A percentile compares a stretch with the other conserved stretches of the same genome.
Evolutionary conservation across 2,888 invertebrate genomes (phyloP).

Genomic region (Celastrina argiolus): DNA sequence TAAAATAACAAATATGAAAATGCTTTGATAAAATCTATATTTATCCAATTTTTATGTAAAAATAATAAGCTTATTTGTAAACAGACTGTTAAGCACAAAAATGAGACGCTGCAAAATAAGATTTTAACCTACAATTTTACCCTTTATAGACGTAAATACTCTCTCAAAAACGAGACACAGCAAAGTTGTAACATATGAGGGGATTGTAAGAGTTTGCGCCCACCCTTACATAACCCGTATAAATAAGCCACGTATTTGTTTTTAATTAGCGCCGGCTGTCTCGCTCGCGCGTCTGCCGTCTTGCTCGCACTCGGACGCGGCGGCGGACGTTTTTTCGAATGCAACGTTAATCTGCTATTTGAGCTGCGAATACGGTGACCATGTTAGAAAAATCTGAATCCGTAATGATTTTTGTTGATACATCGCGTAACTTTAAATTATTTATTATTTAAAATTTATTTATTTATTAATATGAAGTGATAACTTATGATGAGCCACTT

Average conservation of each 20-base stretch:
- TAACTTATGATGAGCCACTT: too few species aligned
- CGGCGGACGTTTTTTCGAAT: conserved; percentile 10
- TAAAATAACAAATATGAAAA: too few species aligned
- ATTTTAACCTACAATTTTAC: too few species aligned
- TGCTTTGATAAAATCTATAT: too few species aligned
- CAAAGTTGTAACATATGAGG: not conserved
- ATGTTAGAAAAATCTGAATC: not conserved
- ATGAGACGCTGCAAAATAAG: too few species aligned
- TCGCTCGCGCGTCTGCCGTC: not conserved
- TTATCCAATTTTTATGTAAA: too few species aligned
- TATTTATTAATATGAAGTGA: too few species aligned
- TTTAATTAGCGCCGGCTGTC: conserved; percentile 35
- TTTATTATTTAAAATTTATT: too few species aligned
- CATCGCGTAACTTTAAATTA: too few species aligned
- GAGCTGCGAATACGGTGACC: not conserved
- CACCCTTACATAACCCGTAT: conserved; percentile 26
- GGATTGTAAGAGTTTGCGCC: conserved; percentile 5
- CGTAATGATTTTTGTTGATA: too few species aligned
- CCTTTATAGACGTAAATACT: not conserved
- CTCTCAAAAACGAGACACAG: not conserved
- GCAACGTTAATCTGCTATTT: conserved; percentile 16
- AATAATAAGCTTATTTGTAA: too few species aligned
- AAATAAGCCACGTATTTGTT: conserved; percentile 35
- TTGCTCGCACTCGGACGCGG: not conserved
- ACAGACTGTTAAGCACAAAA: too few species aligned